Percentiles rank a stretch among this genome's conserved stretches.
These are phyloP conservation scores for Argya squamiceps DNA, from an alignment of 2,797 vertebrate species.

Conservation along the genomic window DNA sequence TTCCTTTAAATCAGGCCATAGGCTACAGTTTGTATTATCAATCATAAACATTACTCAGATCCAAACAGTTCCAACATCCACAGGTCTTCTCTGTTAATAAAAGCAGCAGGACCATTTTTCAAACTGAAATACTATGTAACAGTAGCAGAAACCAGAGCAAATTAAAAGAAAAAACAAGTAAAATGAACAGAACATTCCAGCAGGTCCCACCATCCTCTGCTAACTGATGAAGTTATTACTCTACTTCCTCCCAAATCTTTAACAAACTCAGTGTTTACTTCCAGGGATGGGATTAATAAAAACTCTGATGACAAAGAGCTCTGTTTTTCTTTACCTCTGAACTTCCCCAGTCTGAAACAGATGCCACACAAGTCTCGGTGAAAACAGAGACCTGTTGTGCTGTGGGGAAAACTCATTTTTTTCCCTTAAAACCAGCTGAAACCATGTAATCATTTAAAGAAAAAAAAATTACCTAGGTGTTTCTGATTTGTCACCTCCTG, in stretches of 20 bases:
- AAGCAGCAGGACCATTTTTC: not conserved
- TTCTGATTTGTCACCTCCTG: not conserved
- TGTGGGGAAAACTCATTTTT: not conserved
- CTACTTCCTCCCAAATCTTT: not conserved
- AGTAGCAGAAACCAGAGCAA: not conserved
- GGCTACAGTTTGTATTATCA: not conserved
- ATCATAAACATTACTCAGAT: not conserved
- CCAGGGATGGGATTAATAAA: not conserved
- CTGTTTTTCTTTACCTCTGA: not conserved
- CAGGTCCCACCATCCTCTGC: not conserved
- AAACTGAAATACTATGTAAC: not conserved
- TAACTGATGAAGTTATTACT: not conserved
- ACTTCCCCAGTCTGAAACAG: not conserved
- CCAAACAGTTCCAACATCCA: not conserved
- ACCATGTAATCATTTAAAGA: not conserved
- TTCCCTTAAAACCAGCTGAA: not conserved
- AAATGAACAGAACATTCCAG: not conserved
- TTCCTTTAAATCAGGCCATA: not conserved
- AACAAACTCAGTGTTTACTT: not conserved
- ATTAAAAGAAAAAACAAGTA: not conserved
- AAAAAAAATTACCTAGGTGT: not conserved
- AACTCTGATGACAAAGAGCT: not conserved
- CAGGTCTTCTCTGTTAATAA: not conserved
- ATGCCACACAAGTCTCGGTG: not conserved
- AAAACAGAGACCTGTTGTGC: not conserved